Evolutionary conservation across 64 coral and sea anemone genomes (phyloP), one percentile per base, ranked within the genome.

Genomic region (Anthopleura sola): DNA sequence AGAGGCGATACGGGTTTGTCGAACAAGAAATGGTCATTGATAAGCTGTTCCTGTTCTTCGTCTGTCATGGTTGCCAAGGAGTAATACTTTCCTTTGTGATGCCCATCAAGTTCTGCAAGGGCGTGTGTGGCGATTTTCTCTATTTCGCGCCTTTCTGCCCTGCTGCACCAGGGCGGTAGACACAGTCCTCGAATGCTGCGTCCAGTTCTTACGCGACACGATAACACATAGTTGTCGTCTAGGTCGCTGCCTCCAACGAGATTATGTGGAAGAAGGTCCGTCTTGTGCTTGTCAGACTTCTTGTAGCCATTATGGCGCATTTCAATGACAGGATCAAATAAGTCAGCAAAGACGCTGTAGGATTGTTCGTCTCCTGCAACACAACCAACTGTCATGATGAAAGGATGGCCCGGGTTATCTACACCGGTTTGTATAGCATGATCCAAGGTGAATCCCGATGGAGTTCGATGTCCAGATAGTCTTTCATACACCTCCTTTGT

Each of bases 301-400:
- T 56, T 87, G 80, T 97, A 97, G 0, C 94, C 94, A 13, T 93
- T 97, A 46, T 97, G 90, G 33, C 94, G 87, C 36, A 62, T 89
- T 66, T 93, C 94, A 9, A 97, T 97, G 7, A 97, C 94, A 24
- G 90, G 90, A 53, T 97, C 90, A 53, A 97, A 92, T 26, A 97
- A 14, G 24, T 97, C 94, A 15, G 90, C 94, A 32, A 97, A 97
- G 9, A 97, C 87, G 13, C 83, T 78, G 68, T 97, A 97, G 14
- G 90, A 80, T 16, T 96, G 90, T n/a, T 96, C 94, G 8, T 96
- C 94, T 19, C 94, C 94, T 0, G 94, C 94, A 0, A 96, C 94
- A 75, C 94, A 96, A 3, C 94, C 94, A n/a, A 96, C 94, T 6
- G 87, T 92, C 94, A 96, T 96, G 53, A 96, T 96, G 46, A 87